These are phyloP conservation scores for Nyctibius bracteatus DNA, from an alignment of 2,113 vertebrate genomes.

Conservation along the genomic window DNA sequence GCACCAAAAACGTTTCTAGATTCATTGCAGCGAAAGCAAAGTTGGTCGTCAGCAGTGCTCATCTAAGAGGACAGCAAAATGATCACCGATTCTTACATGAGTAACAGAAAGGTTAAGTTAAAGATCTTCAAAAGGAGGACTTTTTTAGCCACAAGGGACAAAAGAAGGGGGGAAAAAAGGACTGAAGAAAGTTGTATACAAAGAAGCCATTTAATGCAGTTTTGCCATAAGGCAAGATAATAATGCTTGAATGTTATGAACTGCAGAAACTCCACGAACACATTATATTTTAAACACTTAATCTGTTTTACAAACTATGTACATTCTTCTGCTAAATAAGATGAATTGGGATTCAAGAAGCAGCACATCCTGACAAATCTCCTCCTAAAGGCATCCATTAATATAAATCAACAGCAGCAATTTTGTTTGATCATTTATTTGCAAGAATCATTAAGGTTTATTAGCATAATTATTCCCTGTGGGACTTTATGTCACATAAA, in stretches of 20 bases:
- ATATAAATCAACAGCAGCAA: conserved; percentile 84
- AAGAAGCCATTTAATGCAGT: conserved; percentile 55
- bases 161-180: neutral
- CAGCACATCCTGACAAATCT: conserved; percentile 75
- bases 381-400: conserved; percentile 83
- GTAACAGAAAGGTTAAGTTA: neutral
- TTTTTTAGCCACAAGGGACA: neutral
- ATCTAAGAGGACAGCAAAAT: neutral
- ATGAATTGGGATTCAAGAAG: conserved; percentile 78
- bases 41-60: neutral
- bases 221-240: conserved; percentile 66
- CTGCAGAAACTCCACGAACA: conserved; percentile 63
- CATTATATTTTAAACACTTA: conserved; percentile 75
- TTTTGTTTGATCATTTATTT: conserved; percentile 86
- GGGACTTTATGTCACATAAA: conserved; percentile 77
- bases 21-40: neutral
- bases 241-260: conserved; percentile 56
- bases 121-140: neutral
- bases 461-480: conserved; percentile 86
- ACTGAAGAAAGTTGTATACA: conserved; percentile 25
- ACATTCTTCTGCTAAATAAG: conserved; percentile 75
- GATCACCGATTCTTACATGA: neutral
- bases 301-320: conserved; percentile 75
- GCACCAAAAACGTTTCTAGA: neutral
- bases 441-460: conserved; percentile 84